These are phyloP conservation scores for Bos indicus DNA, from an alignment of 2,113 vertebrate genomes.

Conservation along the genomic window DNA sequence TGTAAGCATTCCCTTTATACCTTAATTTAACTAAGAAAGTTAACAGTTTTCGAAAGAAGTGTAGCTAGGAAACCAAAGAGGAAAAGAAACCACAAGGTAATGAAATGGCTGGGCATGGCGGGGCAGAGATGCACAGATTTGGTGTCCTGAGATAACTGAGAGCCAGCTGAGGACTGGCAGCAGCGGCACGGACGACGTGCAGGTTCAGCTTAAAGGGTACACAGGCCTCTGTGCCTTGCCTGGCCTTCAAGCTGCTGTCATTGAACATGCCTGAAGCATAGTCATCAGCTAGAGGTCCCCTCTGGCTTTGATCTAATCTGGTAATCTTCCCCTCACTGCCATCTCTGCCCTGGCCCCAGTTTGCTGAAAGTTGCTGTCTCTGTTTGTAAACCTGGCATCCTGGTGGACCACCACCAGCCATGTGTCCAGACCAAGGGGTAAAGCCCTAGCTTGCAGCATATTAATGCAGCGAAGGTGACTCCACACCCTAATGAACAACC, in stretches of 20 bases:
- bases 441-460: neutral
- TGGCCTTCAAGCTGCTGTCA: neutral
- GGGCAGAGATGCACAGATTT: neutral
- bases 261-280: neutral
- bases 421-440: neutral
- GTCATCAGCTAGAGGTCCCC: neutral
- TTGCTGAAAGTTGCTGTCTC: neutral
- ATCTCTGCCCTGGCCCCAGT: neutral
- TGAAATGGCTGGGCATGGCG: neutral
- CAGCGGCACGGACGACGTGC: accelerated
- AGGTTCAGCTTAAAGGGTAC: neutral
- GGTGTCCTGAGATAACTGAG: neutral
- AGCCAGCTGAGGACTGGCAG: neutral
- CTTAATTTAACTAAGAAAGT: neutral
- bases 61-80: neutral
- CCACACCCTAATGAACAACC: neutral
- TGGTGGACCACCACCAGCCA: neutral
- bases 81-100: neutral
- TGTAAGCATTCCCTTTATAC: neutral
- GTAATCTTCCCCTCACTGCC: neutral
- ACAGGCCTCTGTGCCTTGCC: neutral
- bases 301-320: neutral
- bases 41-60: neutral
- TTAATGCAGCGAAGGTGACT: neutral
- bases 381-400: neutral